A percentile compares a stretch with the other conserved stretches of the same genome.
phyloP scores from a whole-genome alignment of 1,140 invertebrate species.

The Probaryconus sp. region DNA sequence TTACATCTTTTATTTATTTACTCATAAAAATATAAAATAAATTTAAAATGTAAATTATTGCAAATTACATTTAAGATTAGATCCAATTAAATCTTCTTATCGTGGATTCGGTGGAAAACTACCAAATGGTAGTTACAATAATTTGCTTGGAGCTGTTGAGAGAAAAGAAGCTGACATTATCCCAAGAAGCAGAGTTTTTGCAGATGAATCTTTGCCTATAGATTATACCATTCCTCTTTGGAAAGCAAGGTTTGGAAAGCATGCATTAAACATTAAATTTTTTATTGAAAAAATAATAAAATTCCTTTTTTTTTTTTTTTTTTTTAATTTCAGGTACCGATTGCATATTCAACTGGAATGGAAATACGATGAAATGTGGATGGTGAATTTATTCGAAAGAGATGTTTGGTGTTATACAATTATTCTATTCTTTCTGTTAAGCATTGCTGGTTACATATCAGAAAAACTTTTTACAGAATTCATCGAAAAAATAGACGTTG shows the following conservation, averaged over 20 bases:
- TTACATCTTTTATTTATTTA: conserved; percentile 4
- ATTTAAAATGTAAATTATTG: not conserved
- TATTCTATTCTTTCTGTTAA: conserved; percentile 37
- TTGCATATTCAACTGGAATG: conserved; percentile 57
- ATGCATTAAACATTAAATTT: not conserved
- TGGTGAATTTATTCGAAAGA: conserved; percentile 51
- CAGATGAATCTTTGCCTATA: not conserved
- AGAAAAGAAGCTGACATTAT: conserved; percentile 57
- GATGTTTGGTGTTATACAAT: conserved; percentile 51
- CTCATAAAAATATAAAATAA: not conserved
- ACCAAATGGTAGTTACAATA: conserved; percentile 36
- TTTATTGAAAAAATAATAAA: not conserved
- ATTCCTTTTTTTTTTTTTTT: conserved; percentile 1
- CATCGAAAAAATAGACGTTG: not conserved
- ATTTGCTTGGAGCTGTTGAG: conserved; percentile 49
- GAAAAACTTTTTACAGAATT: conserved; percentile 29
- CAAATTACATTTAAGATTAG: conserved; percentile 46
- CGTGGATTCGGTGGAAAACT: conserved; percentile 2
- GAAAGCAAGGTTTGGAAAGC: conserved; percentile 33
- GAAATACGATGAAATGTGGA: conserved; percentile 52
- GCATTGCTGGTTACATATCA: conserved; percentile 46
- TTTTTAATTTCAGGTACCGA: conserved; percentile 48
- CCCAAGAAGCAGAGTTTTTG: conserved; percentile 25
- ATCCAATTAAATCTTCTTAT: conserved; percentile 11
- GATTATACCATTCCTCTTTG: conserved; percentile 62